A percentile compares a stretch with the other conserved stretches of the same genome.
Conservation (phyloP, 2,797 vertebrate species). For the Pyrocephalus nanus region DNA sequence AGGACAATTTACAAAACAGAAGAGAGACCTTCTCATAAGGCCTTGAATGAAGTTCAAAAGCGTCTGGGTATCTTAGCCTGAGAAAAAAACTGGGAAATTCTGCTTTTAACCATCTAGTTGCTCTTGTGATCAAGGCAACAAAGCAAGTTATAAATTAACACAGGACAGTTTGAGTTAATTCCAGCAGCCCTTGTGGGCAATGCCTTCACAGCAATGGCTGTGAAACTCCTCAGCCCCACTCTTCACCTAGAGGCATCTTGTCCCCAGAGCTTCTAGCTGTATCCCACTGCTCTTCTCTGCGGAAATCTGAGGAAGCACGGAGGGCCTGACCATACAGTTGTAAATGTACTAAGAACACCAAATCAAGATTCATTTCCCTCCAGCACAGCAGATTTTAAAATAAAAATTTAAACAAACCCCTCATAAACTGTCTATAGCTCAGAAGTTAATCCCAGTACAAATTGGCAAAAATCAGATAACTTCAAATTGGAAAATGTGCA, state of each 20-base stretch:
- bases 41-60: neutral
- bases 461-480: slow-evolving; percentile 22
- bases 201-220: neutral
- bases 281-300: neutral
- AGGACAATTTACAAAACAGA: neutral
- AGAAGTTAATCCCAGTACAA: slow-evolving; percentile 3
- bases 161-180: neutral
- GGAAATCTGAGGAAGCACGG: neutral
- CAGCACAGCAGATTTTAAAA: slow-evolving; percentile 35
- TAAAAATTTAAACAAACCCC: neutral
- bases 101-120: neutral
- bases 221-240: neutral
- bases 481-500: slow-evolving; percentile 5
- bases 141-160: neutral
- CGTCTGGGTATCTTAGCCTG: neutral
- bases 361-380: slow-evolving; percentile 46
- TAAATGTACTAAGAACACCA: slow-evolving; percentile 34
- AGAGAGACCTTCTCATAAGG: neutral
- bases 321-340: neutral
- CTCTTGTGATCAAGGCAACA: neutral
- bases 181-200: neutral
- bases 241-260: neutral
- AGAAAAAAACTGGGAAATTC: neutral
- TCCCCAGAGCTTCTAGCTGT: neutral
- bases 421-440: slow-evolving; percentile 14